phyloP scores from a whole-genome alignment of 2,888 invertebrate genomes.

The Drosophila mulleri region DNA sequence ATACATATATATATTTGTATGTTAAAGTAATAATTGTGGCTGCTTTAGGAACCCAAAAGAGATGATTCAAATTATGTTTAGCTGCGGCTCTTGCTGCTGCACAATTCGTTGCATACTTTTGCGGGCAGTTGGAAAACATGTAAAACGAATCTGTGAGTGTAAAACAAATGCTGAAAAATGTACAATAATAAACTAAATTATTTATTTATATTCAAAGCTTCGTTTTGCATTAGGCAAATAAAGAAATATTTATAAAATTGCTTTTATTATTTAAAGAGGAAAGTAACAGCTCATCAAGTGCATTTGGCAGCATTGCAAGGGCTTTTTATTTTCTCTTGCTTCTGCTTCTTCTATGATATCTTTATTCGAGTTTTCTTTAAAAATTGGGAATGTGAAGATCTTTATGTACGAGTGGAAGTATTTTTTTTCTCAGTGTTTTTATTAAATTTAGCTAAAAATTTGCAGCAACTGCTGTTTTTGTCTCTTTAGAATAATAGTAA shows the following conservation, averaged over 20 bases:
- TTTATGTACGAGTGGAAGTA: slow-evolving; percentile 48
- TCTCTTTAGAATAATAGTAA: slow-evolving; percentile 19
- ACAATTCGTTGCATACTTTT: slow-evolving; percentile 42
- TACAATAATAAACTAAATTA: slow-evolving; percentile 24
- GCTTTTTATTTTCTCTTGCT: too few relatives aligned
- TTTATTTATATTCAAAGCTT: slow-evolving; percentile 19
- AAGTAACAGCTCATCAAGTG: background rate
- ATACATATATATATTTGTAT: slow-evolving; percentile 23
- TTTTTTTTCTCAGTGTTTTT: slow-evolving; percentile 27
- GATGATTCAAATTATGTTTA: slow-evolving; percentile 29
- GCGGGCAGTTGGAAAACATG: slow-evolving; percentile 16
- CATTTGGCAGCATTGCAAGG: background rate
- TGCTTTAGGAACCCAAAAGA: slow-evolving; percentile 68
- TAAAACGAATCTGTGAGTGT: slow-evolving; percentile 14
- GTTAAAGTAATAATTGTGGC: slow-evolving; percentile 56
- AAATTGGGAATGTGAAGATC: slow-evolving; percentile 56
- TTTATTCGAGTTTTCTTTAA: slow-evolving; percentile 51
- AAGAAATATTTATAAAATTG: background rate
- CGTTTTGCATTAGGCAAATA: background rate
- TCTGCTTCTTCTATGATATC: slow-evolving; percentile 1
- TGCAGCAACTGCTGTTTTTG: slow-evolving; percentile 26
- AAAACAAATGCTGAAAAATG: slow-evolving; percentile 25
- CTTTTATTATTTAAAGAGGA: background rate
- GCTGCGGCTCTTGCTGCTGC: slow-evolving; percentile 5
- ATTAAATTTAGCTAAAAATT: slow-evolving; percentile 64